These are phyloP conservation scores for Pelodytes ibericus DNA, from an alignment of 2,797 vertebrate species.

Conservation along the genomic window DNA sequence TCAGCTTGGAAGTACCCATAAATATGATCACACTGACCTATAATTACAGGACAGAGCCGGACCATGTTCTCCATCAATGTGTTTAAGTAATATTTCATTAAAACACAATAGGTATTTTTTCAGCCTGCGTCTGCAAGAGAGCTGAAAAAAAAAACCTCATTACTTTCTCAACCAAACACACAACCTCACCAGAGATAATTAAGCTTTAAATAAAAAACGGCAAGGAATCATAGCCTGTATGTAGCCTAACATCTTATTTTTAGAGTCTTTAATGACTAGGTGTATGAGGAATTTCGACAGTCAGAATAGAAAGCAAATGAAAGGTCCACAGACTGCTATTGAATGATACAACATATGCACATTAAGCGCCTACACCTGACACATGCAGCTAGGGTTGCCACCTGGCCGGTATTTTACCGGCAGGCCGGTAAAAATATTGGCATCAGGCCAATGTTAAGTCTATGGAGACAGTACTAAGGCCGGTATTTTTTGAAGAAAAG, in stretches of 20 bases:
- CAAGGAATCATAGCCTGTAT: constrained; percentile 21
- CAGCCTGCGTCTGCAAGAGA: not conserved
- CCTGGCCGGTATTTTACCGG: too few relatives aligned
- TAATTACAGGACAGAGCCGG: constrained; percentile 35
- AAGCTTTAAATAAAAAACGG: constrained; percentile 6
- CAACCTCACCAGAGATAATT: constrained; percentile 24
- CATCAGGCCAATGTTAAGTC: too few relatives aligned
- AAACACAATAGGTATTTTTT: constrained; percentile 31
- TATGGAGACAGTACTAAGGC: too few relatives aligned
- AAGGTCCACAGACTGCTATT: not conserved
- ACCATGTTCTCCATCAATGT: constrained; percentile 20
- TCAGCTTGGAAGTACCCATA: constrained; percentile 18
- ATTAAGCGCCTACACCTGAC: constrained; percentile 3
- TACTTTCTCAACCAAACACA: constrained; percentile 23
- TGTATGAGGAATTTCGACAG: constrained; percentile 5
- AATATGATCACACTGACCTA: constrained; percentile 33
- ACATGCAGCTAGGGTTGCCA: too few relatives aligned
- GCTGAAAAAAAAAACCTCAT: constrained; percentile 24
- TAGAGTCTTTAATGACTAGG: constrained; percentile 10
- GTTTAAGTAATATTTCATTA: constrained; percentile 41
- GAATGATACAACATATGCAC: constrained; percentile 3
- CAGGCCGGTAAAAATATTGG: too few relatives aligned
- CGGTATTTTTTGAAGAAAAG: too few relatives aligned
- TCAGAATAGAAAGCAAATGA: constrained; percentile 8
- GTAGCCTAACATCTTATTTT: constrained; percentile 31